Conservation (phyloP, 1,140 invertebrate species). For the Rhagoletis zephyria region DNA sequence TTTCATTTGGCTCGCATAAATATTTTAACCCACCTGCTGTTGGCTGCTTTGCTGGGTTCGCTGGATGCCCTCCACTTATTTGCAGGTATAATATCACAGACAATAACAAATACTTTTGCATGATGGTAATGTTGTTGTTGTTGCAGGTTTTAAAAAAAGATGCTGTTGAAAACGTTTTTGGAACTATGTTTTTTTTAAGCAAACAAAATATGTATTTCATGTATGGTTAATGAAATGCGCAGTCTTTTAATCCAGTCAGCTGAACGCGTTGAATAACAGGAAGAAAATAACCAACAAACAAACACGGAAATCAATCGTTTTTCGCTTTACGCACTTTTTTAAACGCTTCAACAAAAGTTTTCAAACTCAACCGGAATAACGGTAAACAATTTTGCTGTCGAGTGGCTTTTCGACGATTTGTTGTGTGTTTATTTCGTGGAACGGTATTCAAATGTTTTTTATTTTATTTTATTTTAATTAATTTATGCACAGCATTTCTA, state of each 20-base stretch:
- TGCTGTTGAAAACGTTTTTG: slow-evolving; percentile 7
- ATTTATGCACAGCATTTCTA: slow-evolving; percentile 9
- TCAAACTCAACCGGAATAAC: slow-evolving; percentile 5
- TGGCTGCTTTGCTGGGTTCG: slow-evolving; percentile 61
- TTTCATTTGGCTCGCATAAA: neutral
- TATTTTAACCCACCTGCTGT: slow-evolving; percentile 47
- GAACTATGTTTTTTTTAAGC: neutral
- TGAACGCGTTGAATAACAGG: neutral
- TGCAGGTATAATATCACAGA: slow-evolving; percentile 70
- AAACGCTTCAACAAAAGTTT: neutral
- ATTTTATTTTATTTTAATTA: neutral
- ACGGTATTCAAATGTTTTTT: neutral
- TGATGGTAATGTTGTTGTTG: slow-evolving; percentile 59
- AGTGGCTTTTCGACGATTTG: neutral
- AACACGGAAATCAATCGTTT: slow-evolving; percentile 36
- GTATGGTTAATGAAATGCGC: slow-evolving; percentile 11
- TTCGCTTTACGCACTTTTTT: slow-evolving; percentile 18
- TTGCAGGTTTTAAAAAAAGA: slow-evolving; percentile 52
- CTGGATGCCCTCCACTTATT: slow-evolving; percentile 63
- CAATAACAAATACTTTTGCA: slow-evolving; percentile 69
- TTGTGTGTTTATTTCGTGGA: neutral
- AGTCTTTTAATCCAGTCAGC: neutral
- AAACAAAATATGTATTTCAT: slow-evolving; percentile 22
- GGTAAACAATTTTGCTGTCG: neutral
- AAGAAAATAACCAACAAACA: neutral